Evolutionary conservation across 2,888 invertebrate species (phyloP), one percentile per base, ranked within the genome.

Genomic region (Stenchaetothrips biformis): DNA sequence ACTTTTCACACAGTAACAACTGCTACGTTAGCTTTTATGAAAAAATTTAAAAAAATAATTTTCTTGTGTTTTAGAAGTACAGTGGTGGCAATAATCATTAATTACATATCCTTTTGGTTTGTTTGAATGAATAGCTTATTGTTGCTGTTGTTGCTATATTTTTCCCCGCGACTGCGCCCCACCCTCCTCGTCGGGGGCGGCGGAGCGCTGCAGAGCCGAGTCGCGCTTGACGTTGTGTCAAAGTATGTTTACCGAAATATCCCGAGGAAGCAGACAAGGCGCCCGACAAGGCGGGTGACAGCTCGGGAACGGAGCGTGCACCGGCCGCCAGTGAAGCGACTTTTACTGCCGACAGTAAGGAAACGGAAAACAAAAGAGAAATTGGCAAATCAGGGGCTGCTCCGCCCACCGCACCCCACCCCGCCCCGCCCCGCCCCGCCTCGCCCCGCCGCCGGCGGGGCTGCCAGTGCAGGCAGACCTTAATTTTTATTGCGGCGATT

Each of bases 341-440:
- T 21, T 74, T 74, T 74, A 74, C 67, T 11, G 67, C 11, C 67
- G 67, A 74, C 67, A 74, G 67, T 74, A 74, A 74, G 67, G 67
- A 74, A 74, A 25, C 25, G 67, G 67, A 25, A 74, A 74, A 74
- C 67, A 74, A 25, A 74, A 21, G 67, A 21, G 25, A 74, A 74
- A 74, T 74, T 74, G 67, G 67, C 11, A 53, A 74, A 74, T 74
- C 16, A 18, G 16, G 53, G 53, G 53, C 53, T 18, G 53, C 16
- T 53, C 13, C 18, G 53, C 53, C 13, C 53, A 13, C 16, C 53
- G 53, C 4, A 8, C 16, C 37, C n/a, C n/a, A n/a, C n/a, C n/a
- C n/a, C n/a, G n/a, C n/a, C n/a, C n/a, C n/a, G n/a, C n/a, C n/a
- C 37, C 37, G 37, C 37, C 37, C 37, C 37, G 37, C 37, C 37